Percentiles rank a stretch among this genome's conserved stretches.
These are phyloP conservation scores for Mola mola DNA, from an alignment of 2,113 vertebrate genomes.

Conservation along the genomic window DNA sequence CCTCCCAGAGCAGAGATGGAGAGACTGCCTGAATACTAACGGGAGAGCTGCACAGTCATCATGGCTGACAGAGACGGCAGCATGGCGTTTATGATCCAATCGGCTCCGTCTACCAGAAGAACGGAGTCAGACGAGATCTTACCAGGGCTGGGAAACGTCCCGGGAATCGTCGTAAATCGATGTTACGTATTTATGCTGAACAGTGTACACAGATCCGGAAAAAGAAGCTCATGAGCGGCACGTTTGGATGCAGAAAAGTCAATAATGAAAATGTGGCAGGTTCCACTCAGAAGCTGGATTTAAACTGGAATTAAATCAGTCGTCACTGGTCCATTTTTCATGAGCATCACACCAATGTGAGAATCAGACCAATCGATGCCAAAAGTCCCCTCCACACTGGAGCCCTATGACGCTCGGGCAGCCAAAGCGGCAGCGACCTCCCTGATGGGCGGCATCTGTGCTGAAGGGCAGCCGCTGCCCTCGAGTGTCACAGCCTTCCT, in stretches of 20 bases:
- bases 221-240: not conserved
- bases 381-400: not conserved
- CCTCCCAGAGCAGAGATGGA: not conserved
- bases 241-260: not conserved
- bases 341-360: not conserved
- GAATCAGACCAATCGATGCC: not conserved
- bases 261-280: too few relatives aligned
- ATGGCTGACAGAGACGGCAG: constrained; percentile 43
- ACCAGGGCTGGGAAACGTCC: too few relatives aligned
- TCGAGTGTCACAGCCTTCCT: constrained; percentile 1
- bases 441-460: constrained; percentile 29
- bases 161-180: too few relatives aligned
- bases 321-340: not conserved
- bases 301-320: not conserved
- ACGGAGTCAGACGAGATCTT: too few relatives aligned
- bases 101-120: too few relatives aligned
- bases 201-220: not conserved
- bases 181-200: not conserved
- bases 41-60: constrained; percentile 47
- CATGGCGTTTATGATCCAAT: not conserved
- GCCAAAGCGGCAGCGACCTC: constrained; percentile 18
- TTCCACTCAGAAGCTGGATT: not conserved
- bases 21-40: constrained; percentile 44
- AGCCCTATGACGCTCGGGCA: not conserved
- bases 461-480: constrained; percentile 25